A percentile compares a stretch with the other conserved stretches of the same genome.
Evolutionary conservation across 1,140 invertebrate genomes (phyloP).

Genomic region (Cyclargus thomasi): DNA sequence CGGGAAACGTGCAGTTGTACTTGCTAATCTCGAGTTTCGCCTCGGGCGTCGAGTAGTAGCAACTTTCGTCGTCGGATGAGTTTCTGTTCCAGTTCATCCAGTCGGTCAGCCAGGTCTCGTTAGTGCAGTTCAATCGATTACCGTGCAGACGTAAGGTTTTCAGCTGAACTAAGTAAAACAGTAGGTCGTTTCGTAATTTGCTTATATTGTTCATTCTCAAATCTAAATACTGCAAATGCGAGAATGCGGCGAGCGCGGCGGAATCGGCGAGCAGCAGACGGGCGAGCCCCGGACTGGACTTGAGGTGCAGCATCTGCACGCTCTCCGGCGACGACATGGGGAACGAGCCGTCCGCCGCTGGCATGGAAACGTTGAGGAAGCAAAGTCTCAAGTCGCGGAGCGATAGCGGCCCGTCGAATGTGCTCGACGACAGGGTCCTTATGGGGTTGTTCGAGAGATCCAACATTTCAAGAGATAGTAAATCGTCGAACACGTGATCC

Average conservation of each 20-base stretch:
- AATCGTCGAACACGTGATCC: conserved; percentile 80
- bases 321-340: conserved; percentile 81
- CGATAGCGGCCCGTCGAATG: conserved; percentile 79
- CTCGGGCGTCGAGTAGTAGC: conserved; percentile 63
- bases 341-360: conserved; percentile 79
- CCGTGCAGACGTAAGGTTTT: conserved; percentile 76
- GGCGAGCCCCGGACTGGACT: conserved; percentile 82
- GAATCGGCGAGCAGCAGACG: conserved; percentile 81
- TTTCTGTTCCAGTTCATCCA: conserved; percentile 78
- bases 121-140: conserved; percentile 80
- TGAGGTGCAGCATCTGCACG: conserved; percentile 83
- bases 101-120: conserved; percentile 78
- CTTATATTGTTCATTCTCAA: conserved; percentile 79
- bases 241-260: conserved; percentile 81
- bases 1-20: conserved; percentile 67
- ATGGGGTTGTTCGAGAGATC: conserved; percentile 88
- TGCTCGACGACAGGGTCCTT: conserved; percentile 78
- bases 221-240: conserved; percentile 81
- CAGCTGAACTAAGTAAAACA: conserved; percentile 82
- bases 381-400: conserved; percentile 82
- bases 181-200: conserved; percentile 77
- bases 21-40: conserved; percentile 58
- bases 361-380: conserved; percentile 77
- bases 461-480: conserved; percentile 80
- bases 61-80: conserved; percentile 64